Conservation (phyloP, 2,888 invertebrate species). For the Nipponacmea schrenckii region DNA sequence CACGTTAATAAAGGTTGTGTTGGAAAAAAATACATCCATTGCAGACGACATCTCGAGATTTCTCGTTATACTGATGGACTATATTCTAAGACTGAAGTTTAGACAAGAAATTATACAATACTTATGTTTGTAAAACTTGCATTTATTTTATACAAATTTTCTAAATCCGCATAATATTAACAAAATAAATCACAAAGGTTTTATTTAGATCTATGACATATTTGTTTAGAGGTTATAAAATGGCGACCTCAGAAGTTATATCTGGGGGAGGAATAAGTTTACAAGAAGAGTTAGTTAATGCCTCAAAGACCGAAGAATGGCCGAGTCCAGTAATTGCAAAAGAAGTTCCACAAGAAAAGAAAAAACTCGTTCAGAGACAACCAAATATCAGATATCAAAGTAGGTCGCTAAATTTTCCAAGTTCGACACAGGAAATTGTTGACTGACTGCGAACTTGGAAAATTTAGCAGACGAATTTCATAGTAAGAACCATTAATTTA, state of each 20-base stretch:
- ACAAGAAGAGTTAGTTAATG: conserved; percentile 16
- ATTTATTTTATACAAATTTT: no score
- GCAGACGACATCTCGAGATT: conserved; percentile 1
- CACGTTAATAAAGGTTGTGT: no score
- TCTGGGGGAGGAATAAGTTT: conserved; percentile 9
- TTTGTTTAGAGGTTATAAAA: background rate
- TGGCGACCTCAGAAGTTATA: conserved; percentile 4
- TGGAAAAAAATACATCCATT: background rate
- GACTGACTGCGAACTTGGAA: background rate
- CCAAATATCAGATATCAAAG: conserved; percentile 20
- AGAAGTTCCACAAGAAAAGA: background rate
- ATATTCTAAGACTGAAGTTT: no score
- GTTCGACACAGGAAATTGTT: conserved; percentile 8
- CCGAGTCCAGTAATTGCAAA: conserved; percentile 22
- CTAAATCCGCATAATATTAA: no score
- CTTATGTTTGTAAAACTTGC: no score
- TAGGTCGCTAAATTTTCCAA: conserved; percentile 11
- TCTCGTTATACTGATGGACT: no score
- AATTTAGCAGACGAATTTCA: conserved; percentile 12
- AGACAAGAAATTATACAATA: no score
- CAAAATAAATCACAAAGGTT: no score
- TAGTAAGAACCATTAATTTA: conserved; percentile 15
- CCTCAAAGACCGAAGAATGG: conserved; percentile 19
- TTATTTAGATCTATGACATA: no score
- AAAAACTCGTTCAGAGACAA: background rate